Conservation (phyloP, 1,140 invertebrate species). For the Nebria ingens region DNA sequence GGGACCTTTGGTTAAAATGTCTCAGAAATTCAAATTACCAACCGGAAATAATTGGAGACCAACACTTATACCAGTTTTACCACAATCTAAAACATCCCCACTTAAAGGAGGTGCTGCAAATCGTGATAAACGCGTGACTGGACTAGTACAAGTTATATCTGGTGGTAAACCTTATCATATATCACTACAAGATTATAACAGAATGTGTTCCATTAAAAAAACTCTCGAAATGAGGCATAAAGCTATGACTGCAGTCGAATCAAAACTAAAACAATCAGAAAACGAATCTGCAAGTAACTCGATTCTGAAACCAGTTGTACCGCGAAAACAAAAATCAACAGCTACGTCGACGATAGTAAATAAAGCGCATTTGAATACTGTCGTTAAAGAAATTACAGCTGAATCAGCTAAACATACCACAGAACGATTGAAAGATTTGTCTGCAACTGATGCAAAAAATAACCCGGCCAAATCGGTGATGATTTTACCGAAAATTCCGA, state of each 20-base stretch:
- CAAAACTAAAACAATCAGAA: constrained; percentile 14
- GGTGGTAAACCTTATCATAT: constrained; percentile 55
- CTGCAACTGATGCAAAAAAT: constrained; percentile 13
- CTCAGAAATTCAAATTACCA: constrained; percentile 38
- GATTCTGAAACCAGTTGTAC: constrained; percentile 20
- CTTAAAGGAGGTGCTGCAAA: not conserved
- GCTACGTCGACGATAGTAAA: constrained; percentile 14
- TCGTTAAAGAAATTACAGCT: constrained; percentile 21
- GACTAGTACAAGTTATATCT: constrained; percentile 49
- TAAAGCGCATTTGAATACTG: constrained; percentile 13
- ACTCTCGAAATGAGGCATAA: constrained; percentile 47
- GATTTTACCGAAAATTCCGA: constrained; percentile 59
- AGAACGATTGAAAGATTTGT: constrained; percentile 17
- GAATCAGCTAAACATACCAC: constrained; percentile 26
- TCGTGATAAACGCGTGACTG: constrained; percentile 34
- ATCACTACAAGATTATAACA: constrained; percentile 56
- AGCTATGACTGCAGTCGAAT: constrained; percentile 30
- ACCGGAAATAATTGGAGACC: constrained; percentile 50
- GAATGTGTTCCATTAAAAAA: constrained; percentile 52
- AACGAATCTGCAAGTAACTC: constrained; percentile 20
- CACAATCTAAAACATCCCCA: constrained; percentile 22
- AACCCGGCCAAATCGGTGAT: constrained; percentile 15
- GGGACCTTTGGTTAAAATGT: constrained; percentile 19
- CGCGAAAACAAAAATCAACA: constrained; percentile 13
- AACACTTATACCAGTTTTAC: constrained; percentile 53